phyloP scores from a whole-genome alignment of 2,797 vertebrate species.

The Sylvilagus floridanus region DNA sequence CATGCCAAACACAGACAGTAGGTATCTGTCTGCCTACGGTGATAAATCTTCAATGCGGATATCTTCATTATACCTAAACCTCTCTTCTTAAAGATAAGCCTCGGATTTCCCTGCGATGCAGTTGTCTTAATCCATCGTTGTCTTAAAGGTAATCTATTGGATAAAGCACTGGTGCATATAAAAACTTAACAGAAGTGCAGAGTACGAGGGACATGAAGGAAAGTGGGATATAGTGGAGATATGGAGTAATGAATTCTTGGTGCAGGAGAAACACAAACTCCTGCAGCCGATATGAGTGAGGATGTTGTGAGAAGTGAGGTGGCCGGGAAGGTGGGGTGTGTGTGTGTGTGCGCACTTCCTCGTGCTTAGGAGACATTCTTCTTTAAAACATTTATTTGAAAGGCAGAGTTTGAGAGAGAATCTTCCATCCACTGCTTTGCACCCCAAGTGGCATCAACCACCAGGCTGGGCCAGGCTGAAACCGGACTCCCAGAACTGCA shows the following conservation, averaged over 20 bases:
- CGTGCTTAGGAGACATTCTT: not conserved
- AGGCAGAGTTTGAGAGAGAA: too few relatives aligned
- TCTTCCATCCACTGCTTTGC: too few relatives aligned
- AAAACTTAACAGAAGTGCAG: not conserved
- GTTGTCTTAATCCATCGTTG: slow-evolving; percentile 12
- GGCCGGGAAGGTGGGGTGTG: not conserved
- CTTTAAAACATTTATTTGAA: too few relatives aligned
- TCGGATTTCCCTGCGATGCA: slow-evolving; percentile 43
- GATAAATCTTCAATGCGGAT: slow-evolving; percentile 60
- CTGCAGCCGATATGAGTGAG: not conserved
- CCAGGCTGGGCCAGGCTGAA: too few relatives aligned
- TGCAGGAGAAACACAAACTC: not conserved
- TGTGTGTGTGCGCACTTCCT: accelerated
- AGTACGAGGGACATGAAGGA: not conserved
- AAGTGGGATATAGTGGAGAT: not conserved
- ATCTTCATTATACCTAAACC: slow-evolving; percentile 69
- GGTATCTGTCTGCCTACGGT: slow-evolving; percentile 21
- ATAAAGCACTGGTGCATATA: not conserved
- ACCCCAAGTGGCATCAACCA: too few relatives aligned
- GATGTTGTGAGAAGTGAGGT: not conserved
- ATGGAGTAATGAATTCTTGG: not conserved
- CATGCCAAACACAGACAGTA: slow-evolving; percentile 55
- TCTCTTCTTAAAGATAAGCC: slow-evolving; percentile 55
- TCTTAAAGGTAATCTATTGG: not conserved
- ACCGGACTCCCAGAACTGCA: too few relatives aligned